Percentiles rank a stretch among this genome's conserved stretches.
Conservation (phyloP, 1,140 invertebrate species). For the Ceratitis capitata region DNA sequence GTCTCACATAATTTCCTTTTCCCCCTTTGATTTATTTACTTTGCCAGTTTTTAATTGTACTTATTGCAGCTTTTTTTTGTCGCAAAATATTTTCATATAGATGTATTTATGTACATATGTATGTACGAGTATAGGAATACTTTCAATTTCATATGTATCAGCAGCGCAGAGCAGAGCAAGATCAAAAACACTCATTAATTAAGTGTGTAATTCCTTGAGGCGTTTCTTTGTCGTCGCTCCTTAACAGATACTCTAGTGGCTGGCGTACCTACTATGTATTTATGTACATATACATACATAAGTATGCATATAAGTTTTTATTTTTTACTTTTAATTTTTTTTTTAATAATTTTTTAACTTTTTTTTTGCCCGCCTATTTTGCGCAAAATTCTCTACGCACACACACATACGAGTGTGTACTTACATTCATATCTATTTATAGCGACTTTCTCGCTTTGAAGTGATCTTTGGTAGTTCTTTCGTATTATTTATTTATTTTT, state of each 20-base stretch:
- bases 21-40: not conserved
- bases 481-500: no score
- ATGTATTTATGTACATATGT: not conserved
- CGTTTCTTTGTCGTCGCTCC: constrained; percentile 6
- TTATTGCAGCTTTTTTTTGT: not conserved
- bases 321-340: not conserved
- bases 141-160: not conserved
- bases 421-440: not conserved
- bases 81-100: not conserved
- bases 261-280: not conserved
- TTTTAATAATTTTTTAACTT: not conserved
- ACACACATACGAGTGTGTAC: no score
- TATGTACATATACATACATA: not conserved
- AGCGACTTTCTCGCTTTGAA: constrained; percentile 27
- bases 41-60: not conserved
- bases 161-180: not conserved
- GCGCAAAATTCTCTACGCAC: constrained; percentile 22
- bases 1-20: not conserved
- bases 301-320: not conserved
- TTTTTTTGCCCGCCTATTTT: not conserved
- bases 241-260: not conserved
- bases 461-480: not conserved
- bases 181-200: constrained; percentile 40
- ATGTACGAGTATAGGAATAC: not conserved
- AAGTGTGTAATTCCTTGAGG: constrained; percentile 39